These are phyloP conservation scores for Siniperca chuatsi DNA, from an alignment of 2,113 vertebrate species.

Conservation along the genomic window DNA sequence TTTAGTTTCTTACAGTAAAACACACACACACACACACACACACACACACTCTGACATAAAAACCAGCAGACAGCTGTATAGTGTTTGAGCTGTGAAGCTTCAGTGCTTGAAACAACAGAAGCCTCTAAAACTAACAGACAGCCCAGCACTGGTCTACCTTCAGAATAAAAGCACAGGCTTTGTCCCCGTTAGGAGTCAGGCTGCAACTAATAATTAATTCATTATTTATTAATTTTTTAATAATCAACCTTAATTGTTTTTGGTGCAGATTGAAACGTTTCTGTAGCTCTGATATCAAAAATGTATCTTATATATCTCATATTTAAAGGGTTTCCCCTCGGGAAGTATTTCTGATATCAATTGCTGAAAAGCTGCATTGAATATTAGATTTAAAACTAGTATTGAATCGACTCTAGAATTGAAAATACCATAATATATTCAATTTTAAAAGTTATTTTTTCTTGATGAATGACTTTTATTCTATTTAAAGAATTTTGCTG, in stretches of 20 bases:
- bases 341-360: too few species aligned
- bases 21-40: conserved; percentile 1
- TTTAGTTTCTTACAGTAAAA: conserved; percentile 33
- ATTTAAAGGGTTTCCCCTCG: too few species aligned
- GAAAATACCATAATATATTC: background rate
- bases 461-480: background rate
- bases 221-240: background rate
- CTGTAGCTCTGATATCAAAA: background rate
- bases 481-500: background rate
- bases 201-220: background rate
- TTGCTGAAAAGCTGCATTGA: background rate
- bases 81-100: conserved; percentile 57
- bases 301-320: background rate
- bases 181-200: background rate
- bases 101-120: conserved; percentile 61
- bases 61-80: conserved; percentile 45
- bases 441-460: too few species aligned
- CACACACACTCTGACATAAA: conserved; percentile 30
- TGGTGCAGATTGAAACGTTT: background rate
- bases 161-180: conserved; percentile 62
- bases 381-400: background rate
- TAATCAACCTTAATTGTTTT: background rate
- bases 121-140: conserved; percentile 38
- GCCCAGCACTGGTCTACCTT: conserved; percentile 1
- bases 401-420: background rate